Conservation (phyloP, 2,888 invertebrate genomes). For the Papilio protenor region DNA sequence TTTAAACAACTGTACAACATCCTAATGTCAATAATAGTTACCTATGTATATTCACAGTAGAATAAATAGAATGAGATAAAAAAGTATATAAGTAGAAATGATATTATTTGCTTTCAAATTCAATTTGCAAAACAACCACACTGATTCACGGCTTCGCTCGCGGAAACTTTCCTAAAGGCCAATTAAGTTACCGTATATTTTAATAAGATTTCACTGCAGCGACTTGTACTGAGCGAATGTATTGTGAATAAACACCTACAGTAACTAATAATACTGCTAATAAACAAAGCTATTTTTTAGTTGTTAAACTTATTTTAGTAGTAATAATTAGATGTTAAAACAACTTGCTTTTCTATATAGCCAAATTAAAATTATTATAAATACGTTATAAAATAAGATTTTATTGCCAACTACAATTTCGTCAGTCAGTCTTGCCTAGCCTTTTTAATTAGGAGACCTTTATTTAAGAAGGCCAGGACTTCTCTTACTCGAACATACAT, state of each 20-base stretch:
- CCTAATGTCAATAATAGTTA: background rate
- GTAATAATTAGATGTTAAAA: no score
- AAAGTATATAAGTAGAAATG: background rate
- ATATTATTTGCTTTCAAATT: constrained; percentile 4
- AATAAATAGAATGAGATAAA: background rate
- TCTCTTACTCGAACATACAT: no score
- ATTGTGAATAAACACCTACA: constrained; percentile 19
- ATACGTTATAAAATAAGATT: no score
- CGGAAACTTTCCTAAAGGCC: constrained; percentile 33
- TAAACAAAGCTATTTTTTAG: background rate
- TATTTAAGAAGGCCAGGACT: no score
- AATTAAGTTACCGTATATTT: constrained; percentile 40
- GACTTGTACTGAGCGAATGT: constrained; percentile 25
- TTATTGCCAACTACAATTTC: no score
- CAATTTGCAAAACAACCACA: constrained; percentile 24
- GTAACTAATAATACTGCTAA: background rate
- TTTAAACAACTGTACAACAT: background rate
- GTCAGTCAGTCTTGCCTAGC: no score
- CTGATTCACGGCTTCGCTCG: constrained; percentile 23
- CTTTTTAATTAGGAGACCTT: no score
- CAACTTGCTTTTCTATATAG: no score
- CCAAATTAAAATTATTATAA: no score
- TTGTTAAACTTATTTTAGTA: background rate
- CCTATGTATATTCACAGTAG: background rate
- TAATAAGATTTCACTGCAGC: constrained; percentile 37